Evolutionary conservation across 2,888 invertebrate species (phyloP).

Genomic region (Ceraclea dissimilis): DNA sequence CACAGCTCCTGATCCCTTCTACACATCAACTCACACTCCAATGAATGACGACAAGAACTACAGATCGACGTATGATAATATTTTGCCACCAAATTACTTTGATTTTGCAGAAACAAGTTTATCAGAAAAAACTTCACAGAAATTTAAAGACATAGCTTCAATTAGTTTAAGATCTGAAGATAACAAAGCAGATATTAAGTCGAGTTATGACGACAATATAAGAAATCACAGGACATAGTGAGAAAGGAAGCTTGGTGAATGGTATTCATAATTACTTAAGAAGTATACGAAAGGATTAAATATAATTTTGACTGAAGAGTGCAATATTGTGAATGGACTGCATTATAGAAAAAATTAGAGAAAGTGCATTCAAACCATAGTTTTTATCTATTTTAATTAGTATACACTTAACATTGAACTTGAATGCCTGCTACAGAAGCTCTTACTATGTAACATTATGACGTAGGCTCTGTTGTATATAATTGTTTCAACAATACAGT

Average conservation of each 20-base stretch:
- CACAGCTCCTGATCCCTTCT: constrained; percentile 27
- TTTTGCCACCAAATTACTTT: constrained; percentile 25
- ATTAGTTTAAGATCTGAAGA: constrained; percentile 5
- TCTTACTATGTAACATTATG: no score
- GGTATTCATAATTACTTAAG: no score
- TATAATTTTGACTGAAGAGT: background rate
- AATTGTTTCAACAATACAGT: no score
- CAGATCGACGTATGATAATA: constrained; percentile 4
- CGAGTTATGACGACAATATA: constrained; percentile 17
- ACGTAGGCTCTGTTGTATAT: no score
- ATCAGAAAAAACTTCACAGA: constrained; percentile 20
- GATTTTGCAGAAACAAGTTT: constrained; percentile 12
- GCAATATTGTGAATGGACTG: background rate
- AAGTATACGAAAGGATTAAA: no score
- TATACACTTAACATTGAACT: no score
- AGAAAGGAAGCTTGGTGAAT: no score
- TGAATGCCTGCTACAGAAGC: no score
- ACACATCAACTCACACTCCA: constrained; percentile 5
- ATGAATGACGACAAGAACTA: constrained; percentile 1
- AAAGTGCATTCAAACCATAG: no score
- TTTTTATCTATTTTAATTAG: no score
- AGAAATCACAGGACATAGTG: constrained; percentile 21
- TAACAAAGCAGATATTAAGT: constrained; percentile 10
- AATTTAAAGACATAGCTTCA: constrained; percentile 19
- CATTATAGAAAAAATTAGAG: no score